These are phyloP conservation scores for Benthosema pterotum DNA, from an alignment of 2,797 vertebrate genomes.

Conservation along the genomic window DNA sequence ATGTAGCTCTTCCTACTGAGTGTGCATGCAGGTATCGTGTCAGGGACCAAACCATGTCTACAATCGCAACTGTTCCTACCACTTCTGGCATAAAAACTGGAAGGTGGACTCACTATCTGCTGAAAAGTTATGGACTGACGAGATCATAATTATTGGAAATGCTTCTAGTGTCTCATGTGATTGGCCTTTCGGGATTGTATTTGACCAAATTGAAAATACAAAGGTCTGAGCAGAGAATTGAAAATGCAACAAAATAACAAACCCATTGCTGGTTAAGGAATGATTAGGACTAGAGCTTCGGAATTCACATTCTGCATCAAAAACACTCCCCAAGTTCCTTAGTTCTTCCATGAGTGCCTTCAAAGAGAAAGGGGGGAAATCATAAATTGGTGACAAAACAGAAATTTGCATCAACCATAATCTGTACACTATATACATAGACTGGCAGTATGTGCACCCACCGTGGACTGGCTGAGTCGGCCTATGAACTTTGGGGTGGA, in stretches of 20 bases:
- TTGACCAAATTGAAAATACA: background rate
- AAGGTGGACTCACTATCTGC: too few species aligned
- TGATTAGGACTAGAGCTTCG: slow-evolving; percentile 51
- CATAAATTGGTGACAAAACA: background rate
- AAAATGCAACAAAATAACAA: slow-evolving; percentile 14
- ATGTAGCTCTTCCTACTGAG: too few species aligned
- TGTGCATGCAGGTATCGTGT: too few species aligned
- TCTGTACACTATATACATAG: too few species aligned
- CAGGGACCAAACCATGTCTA: too few species aligned
- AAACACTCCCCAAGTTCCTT: slow-evolving; percentile 48
- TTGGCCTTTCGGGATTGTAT: too few species aligned
- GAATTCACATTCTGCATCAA: slow-evolving; percentile 49
- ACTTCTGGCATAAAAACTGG: too few species aligned
- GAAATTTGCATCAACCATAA: too few species aligned
- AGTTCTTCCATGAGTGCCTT: slow-evolving; percentile 61
- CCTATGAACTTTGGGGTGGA: slow-evolving; percentile 52
- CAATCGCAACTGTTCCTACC: too few species aligned
- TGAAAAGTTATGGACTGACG: too few species aligned
- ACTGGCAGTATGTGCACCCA: slow-evolving; percentile 39
- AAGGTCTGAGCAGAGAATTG: background rate
- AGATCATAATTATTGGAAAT: too few species aligned
- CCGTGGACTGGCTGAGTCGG: slow-evolving; percentile 44
- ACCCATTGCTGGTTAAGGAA: slow-evolving; percentile 74
- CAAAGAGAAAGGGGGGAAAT: background rate
- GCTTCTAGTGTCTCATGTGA: too few species aligned